A percentile compares a stretch with the other conserved stretches of the same genome.
These are phyloP conservation scores for Microdon myrmicae DNA, from an alignment of 2,888 invertebrate genomes.

Conservation along the genomic window DNA sequence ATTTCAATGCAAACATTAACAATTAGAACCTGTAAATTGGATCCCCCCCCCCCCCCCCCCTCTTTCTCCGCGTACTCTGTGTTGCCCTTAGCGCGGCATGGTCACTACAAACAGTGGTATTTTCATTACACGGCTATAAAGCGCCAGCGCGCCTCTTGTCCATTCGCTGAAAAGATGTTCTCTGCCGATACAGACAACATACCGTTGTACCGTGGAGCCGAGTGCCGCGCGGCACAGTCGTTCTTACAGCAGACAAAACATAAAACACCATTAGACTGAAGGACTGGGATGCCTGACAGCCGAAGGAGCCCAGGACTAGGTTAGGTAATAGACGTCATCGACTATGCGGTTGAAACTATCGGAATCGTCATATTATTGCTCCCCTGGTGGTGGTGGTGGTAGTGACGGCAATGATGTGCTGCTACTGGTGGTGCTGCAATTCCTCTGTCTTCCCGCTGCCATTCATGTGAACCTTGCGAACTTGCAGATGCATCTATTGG, in stretches of 20 bases:
- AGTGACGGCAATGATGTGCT: neutral
- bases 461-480: slow-evolving; percentile 32
- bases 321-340: slow-evolving; percentile 29
- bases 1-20: slow-evolving; percentile 52
- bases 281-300: neutral
- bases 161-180: slow-evolving; percentile 39
- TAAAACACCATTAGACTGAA: slow-evolving; percentile 46
- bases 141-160: slow-evolving; percentile 12
- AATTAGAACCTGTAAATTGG: slow-evolving; percentile 53
- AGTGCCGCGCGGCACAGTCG: slow-evolving; percentile 33
- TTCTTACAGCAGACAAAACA: slow-evolving; percentile 47
- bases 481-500: slow-evolving; percentile 52
- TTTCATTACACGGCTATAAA: slow-evolving; percentile 50
- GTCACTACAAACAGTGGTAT: slow-evolving; percentile 51
- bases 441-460: slow-evolving; percentile 18
- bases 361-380: slow-evolving; percentile 47
- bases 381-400: slow-evolving; percentile 30
- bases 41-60: slow-evolving; percentile 17
- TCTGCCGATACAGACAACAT: slow-evolving; percentile 24
- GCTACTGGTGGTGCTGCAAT: too few species aligned
- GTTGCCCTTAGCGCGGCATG: slow-evolving; percentile 37
- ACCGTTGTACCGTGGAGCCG: slow-evolving; percentile 37
- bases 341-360: slow-evolving; percentile 37
- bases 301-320: slow-evolving; percentile 7
- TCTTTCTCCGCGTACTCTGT: slow-evolving; percentile 3